A percentile compares a stretch with the other conserved stretches of the same genome.
Conservation (phyloP, 92 coral and sea anemone genomes). For the Isaurus tuberculatus region DNA sequence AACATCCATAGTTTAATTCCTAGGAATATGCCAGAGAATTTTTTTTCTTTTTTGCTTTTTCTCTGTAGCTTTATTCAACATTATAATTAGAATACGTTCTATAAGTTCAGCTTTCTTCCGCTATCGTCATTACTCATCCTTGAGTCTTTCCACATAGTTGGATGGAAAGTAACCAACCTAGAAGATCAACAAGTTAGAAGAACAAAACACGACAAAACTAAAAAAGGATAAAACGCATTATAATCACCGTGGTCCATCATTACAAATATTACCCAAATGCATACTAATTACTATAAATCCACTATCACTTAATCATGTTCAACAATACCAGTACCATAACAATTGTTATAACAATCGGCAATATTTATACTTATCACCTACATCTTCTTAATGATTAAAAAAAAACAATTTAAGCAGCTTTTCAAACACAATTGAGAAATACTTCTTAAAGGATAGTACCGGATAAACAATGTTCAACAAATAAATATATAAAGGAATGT, state of each 20-base stretch:
- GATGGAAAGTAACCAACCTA: conserved; percentile 97
- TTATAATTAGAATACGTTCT: not conserved
- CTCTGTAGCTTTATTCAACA: not conserved
- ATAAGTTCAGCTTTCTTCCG: not conserved
- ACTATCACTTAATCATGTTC: not conserved
- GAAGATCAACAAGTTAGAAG: not conserved
- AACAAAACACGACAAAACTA: not conserved
- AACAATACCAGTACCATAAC: not conserved
- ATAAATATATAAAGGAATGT: too few species aligned
- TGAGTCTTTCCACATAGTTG: conserved; percentile 79
- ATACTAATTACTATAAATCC: not conserved
- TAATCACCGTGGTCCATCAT: not conserved
- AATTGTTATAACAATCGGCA: not conserved
- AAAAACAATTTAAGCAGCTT: too few species aligned
- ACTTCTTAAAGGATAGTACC: too few species aligned
- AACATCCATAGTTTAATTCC: not conserved
- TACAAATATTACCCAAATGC: not conserved
- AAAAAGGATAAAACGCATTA: not conserved
- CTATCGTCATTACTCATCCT: conserved; percentile 55
- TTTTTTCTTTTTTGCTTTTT: not conserved
- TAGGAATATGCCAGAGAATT: not conserved
- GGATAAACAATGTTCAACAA: too few species aligned
- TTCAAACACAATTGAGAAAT: too few species aligned
- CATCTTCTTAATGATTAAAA: not conserved
- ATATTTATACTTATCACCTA: not conserved